A percentile compares a stretch with the other conserved stretches of the same genome.
Evolutionary conservation across 2,888 invertebrate species (phyloP).

Genomic region (Oegoconia quadripuncta): DNA sequence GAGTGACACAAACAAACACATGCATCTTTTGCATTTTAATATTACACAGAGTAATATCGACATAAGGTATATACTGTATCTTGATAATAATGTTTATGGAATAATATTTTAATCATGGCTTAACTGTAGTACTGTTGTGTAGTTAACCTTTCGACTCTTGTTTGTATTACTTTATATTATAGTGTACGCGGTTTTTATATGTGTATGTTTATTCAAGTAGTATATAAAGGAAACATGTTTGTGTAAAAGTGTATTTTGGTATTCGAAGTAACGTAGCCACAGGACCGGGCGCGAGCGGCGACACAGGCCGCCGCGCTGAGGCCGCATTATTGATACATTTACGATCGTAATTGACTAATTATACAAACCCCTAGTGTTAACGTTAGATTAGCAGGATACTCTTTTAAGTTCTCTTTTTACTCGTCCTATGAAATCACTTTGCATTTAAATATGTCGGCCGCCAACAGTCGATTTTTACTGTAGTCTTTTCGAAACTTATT

Average conservation of each 20-base stretch:
- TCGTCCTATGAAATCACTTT: conserved; percentile 56
- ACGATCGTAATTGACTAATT: conserved; percentile 81
- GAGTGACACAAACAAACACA: conserved; percentile 37
- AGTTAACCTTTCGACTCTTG: conserved; percentile 75
- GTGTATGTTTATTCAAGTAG: conserved; percentile 78
- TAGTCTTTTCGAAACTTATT: conserved; percentile 71
- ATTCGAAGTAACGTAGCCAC: conserved; percentile 52
- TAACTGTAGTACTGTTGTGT: conserved; percentile 77
- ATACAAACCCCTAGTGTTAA: conserved; percentile 72
- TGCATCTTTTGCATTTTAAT: conserved; percentile 55
- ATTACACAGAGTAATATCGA: conserved; percentile 65
- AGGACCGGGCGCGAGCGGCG: conserved; percentile 23
- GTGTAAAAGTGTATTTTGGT: conserved; percentile 76
- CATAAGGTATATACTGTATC: conserved; percentile 68
- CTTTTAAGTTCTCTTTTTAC: conserved; percentile 63
- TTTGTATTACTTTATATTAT: conserved; percentile 76
- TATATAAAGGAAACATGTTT: conserved; percentile 68
- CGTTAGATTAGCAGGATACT: conserved; percentile 63
- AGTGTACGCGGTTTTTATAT: conserved; percentile 78
- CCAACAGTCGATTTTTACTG: conserved; percentile 49
- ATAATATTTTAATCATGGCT: conserved; percentile 76
- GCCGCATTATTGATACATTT: conserved; percentile 55
- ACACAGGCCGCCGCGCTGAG: conserved; percentile 24
- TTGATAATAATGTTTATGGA: conserved; percentile 69
- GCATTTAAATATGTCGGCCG: conserved; percentile 67